Percentiles rank a stretch among this genome's conserved stretches.
Conservation (phyloP, 2,797 vertebrate species). For the Podarcis lilfordi region DNA sequence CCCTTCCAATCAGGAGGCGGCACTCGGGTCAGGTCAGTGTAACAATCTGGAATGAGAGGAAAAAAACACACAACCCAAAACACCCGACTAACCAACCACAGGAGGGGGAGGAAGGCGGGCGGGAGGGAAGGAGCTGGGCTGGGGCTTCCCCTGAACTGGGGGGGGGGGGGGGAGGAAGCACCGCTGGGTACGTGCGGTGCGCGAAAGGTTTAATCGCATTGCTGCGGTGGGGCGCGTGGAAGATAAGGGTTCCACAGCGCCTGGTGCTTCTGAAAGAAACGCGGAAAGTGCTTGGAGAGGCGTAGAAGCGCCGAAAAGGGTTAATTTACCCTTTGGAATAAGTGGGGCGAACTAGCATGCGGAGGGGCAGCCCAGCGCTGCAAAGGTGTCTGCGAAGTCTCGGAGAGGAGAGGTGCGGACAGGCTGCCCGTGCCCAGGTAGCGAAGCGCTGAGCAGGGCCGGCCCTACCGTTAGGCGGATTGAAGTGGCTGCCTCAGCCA, state of each 20-base stretch:
- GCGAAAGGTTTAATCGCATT: too few relatives aligned
- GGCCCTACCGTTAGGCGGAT: too few relatives aligned
- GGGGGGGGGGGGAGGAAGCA: too few relatives aligned
- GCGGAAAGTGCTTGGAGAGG: background rate
- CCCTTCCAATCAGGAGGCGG: slow-evolving; percentile 64
- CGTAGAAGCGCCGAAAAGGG: background rate
- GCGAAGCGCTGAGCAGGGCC: background rate
- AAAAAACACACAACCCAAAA: background rate
- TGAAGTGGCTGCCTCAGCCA: too few relatives aligned
- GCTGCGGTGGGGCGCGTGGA: background rate
- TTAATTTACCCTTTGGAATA: too few relatives aligned
- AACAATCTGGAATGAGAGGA: background rate
- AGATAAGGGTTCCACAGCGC: background rate
- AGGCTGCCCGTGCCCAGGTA: background rate
- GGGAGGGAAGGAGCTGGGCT: background rate
- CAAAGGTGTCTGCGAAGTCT: background rate
- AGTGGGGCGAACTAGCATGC: background rate
- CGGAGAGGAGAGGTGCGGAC: background rate
- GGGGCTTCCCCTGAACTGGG: background rate
- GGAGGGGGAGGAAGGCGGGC: background rate
- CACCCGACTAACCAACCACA: background rate
- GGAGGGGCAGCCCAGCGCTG: background rate
- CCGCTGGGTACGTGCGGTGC: background rate
- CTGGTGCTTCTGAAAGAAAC: background rate
- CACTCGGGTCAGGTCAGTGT: slow-evolving; percentile 46